Evolutionary conservation across 2,113 vertebrate genomes (phyloP).

Genomic region (Acrocephalus arundinaceus): DNA sequence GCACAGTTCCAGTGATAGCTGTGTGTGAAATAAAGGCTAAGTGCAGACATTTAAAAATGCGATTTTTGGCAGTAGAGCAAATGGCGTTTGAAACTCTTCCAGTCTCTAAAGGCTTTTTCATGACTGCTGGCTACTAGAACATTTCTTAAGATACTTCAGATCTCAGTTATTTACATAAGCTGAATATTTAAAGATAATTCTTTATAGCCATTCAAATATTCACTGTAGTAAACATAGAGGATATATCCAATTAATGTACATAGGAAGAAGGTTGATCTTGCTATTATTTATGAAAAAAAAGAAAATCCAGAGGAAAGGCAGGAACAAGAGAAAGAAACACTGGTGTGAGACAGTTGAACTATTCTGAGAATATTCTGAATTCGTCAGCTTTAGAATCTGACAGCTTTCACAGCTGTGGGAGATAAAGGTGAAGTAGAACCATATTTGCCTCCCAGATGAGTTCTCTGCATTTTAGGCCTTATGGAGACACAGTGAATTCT

Average conservation of each 20-base stretch:
- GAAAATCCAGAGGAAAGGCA: background rate
- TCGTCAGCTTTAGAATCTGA: background rate
- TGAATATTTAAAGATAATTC: background rate
- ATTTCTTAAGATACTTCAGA: background rate
- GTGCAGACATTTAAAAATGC: conserved; percentile 30
- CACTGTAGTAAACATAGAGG: background rate
- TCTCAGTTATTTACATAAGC: background rate
- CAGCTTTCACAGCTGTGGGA: conserved; percentile 9
- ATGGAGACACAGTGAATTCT: background rate
- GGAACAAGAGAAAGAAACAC: background rate
- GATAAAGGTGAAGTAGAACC: background rate
- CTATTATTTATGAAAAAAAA: background rate
- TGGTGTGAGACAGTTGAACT: background rate
- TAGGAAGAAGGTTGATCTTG: background rate
- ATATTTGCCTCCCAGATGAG: background rate
- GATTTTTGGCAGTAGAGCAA: conserved; percentile 23
- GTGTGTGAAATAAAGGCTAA: background rate
- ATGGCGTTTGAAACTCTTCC: background rate
- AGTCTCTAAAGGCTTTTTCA: conserved; percentile 4
- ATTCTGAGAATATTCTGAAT: background rate
- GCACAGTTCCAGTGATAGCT: background rate
- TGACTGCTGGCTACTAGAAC: background rate
- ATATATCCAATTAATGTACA: background rate
- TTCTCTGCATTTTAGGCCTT: background rate
- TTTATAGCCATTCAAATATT: background rate